Evolutionary conservation across 2,797 vertebrate species (phyloP).

Genomic region (Typhlichthys subterraneus): DNA sequence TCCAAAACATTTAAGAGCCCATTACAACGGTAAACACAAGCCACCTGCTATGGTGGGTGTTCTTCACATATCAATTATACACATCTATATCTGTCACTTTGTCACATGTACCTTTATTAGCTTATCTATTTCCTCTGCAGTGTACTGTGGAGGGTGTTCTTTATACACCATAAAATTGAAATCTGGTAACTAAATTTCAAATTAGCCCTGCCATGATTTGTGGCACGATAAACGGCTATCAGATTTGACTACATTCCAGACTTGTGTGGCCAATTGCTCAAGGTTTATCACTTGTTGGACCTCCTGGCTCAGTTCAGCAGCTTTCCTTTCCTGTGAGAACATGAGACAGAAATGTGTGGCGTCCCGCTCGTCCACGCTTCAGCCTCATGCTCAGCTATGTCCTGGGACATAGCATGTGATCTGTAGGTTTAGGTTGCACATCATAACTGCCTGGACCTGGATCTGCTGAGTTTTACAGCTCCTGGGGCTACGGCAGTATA

Average conservation of each 20-base stretch:
- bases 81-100: conserved; percentile 52
- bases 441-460: conserved; percentile 26
- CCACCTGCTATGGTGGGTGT: conserved; percentile 49
- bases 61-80: conserved; percentile 59
- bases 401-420: conserved; percentile 50
- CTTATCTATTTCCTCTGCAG: conserved; percentile 20
- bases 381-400: conserved; percentile 41
- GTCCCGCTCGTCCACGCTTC: conserved; percentile 40
- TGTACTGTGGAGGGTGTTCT: conserved; percentile 14
- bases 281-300: conserved; percentile 35
- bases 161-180: neutral
- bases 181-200: neutral
- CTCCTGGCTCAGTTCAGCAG: conserved; percentile 45
- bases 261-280: conserved; percentile 11
- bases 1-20: conserved; percentile 43
- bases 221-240: neutral
- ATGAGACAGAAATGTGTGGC: conserved; percentile 62
- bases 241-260: conserved; percentile 6
- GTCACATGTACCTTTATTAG: conserved; percentile 41
- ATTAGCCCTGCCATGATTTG: too few species aligned
- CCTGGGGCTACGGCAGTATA: conserved; percentile 36
- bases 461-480: conserved; percentile 53
- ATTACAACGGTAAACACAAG: conserved; percentile 36
- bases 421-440: conserved; percentile 55
- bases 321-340: conserved; percentile 66